phyloP scores from a whole-genome alignment of 2,797 vertebrate species.

The Orientallactaga sibirica region DNA sequence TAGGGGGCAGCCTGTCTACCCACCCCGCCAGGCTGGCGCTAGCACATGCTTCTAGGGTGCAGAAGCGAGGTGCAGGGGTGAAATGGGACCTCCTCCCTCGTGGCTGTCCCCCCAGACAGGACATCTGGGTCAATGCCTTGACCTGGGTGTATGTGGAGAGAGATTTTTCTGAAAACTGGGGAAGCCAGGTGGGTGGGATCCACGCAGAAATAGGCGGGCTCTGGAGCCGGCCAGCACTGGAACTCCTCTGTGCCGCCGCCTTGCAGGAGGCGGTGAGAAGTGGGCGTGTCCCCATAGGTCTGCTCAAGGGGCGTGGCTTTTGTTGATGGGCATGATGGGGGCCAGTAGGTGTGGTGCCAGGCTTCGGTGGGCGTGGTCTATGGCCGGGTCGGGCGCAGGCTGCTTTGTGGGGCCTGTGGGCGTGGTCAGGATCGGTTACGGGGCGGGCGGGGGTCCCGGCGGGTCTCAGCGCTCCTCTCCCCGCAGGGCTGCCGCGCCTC shows the following conservation, averaged over 20 bases:
- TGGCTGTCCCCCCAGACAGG: neutral
- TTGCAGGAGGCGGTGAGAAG: neutral
- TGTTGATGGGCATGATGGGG: neutral
- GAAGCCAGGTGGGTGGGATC: neutral
- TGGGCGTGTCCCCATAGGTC: neutral
- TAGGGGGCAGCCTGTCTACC: neutral
- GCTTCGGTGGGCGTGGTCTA: too few species aligned
- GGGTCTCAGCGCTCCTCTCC: conserved; percentile 27
- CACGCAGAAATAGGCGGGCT: neutral
- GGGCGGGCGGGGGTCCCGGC: too few species aligned
- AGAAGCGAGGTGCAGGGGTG: neutral
- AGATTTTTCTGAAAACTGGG: neutral
- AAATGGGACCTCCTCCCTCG: neutral
- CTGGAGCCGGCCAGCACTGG: neutral
- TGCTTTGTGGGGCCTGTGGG: neutral
- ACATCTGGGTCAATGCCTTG: neutral
- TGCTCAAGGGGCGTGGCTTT: too few species aligned
- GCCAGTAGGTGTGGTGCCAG: neutral
- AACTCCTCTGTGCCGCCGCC: neutral
- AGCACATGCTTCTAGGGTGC: neutral
- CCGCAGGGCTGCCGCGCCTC: conserved; percentile 53
- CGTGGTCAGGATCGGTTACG: too few species aligned
- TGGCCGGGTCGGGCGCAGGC: neutral
- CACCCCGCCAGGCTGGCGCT: neutral
- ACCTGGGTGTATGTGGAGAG: too few species aligned